Conservation (phyloP, 64 coral and sea anemone species). For the Porites australiensis region DNA sequence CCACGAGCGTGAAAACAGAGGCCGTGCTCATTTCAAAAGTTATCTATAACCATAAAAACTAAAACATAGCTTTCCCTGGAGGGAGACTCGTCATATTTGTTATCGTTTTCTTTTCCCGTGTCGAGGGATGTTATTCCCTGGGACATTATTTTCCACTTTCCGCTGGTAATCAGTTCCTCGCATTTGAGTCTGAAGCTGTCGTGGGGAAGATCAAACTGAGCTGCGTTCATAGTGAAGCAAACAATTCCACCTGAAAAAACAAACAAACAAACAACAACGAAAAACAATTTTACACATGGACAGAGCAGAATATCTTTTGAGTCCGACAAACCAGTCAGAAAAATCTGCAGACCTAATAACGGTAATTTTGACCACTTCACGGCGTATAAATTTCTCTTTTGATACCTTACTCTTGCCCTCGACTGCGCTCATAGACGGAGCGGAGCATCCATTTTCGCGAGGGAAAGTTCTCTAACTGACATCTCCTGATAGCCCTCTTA, state of each 20-base stretch:
- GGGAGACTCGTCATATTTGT: not conserved
- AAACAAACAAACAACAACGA: not conserved
- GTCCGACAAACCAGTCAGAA: too few relatives aligned
- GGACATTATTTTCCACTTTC: slow-evolving; percentile 36
- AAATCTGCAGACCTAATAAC: too few relatives aligned
- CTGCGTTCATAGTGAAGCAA: slow-evolving; percentile 40
- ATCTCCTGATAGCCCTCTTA: too few relatives aligned
- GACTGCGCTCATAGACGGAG: too few relatives aligned
- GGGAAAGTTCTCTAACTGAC: too few relatives aligned
- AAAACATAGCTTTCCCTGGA: slow-evolving; percentile 23
- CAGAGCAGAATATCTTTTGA: too few relatives aligned
- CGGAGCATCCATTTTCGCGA: too few relatives aligned
- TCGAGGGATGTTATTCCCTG: slow-evolving; percentile 16
- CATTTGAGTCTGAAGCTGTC: slow-evolving; percentile 39
- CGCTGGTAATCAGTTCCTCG: not conserved
- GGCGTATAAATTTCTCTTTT: too few relatives aligned
- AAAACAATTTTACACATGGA: too few relatives aligned
- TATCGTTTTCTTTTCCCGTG: not conserved
- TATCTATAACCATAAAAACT: slow-evolving; percentile 40
- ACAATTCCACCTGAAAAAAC: slow-evolving; percentile 35
- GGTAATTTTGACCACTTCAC: too few relatives aligned
- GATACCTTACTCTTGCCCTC: too few relatives aligned
- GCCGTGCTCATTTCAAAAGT: not conserved
- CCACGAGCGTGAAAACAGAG: not conserved
- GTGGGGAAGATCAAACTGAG: not conserved